Conservation (phyloP, 2,113 vertebrate genomes). For the Apus apus region DNA sequence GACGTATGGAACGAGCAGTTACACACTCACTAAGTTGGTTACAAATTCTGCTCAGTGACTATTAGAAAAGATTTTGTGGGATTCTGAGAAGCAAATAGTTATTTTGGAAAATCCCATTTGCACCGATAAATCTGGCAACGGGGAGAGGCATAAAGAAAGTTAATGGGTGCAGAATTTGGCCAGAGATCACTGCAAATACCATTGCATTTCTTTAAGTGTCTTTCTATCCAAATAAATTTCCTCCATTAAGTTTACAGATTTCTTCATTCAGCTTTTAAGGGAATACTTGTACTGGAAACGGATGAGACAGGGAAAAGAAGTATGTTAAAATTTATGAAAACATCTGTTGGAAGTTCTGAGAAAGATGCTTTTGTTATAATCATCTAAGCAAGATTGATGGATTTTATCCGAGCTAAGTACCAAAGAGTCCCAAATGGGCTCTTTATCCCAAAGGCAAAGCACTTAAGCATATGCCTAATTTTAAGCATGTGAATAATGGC, state of each 20-base stretch:
- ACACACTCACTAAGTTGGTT: neutral
- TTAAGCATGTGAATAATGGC: constrained; percentile 52
- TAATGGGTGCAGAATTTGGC: constrained; percentile 54
- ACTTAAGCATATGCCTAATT: constrained; percentile 55
- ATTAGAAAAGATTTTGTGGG: neutral
- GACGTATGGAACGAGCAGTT: neutral
- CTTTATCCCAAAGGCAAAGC: constrained; percentile 48
- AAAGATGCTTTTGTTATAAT: constrained; percentile 68
- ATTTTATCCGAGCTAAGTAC: constrained; percentile 58
- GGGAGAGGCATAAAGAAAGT: constrained; percentile 23
- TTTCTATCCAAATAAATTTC: constrained; percentile 59
- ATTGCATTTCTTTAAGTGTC: constrained; percentile 35
- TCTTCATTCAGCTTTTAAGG: constrained; percentile 55
- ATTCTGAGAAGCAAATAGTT: constrained; percentile 31
- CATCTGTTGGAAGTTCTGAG: constrained; percentile 61
- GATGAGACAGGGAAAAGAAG: constrained; percentile 38
- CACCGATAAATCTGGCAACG: constrained; percentile 25
- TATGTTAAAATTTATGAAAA: constrained; percentile 64
- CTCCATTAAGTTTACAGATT: constrained; percentile 51
- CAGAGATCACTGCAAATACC: constrained; percentile 19
- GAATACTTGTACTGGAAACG: constrained; percentile 54
- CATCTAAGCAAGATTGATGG: constrained; percentile 50
- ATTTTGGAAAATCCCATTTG: constrained; percentile 33
- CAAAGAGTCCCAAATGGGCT: constrained; percentile 31
- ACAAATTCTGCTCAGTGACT: neutral